Percentiles rank a stretch among this genome's conserved stretches.
These are phyloP conservation scores for Trematomus bernacchii DNA, from an alignment of 2,797 vertebrate genomes.

Conservation along the genomic window DNA sequence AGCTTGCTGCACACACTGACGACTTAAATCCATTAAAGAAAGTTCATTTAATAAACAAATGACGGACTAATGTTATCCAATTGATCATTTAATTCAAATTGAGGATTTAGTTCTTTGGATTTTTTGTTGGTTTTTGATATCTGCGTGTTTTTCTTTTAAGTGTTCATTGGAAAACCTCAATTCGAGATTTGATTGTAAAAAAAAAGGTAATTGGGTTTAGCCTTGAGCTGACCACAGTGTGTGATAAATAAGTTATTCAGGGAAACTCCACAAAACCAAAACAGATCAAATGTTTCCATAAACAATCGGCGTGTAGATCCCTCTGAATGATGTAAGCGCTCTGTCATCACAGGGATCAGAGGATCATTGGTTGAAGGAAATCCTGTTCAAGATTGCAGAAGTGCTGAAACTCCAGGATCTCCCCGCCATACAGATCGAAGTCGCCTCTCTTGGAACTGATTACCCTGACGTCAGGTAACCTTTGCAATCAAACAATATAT, in stretches of 20 bases:
- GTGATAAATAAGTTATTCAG: not conserved
- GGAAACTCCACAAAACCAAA: not conserved
- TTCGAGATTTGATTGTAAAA: too few relatives aligned
- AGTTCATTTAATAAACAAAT: too few relatives aligned
- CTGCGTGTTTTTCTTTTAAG: too few relatives aligned
- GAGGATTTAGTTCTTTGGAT: too few relatives aligned
- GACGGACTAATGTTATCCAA: too few relatives aligned
- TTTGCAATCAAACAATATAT: not conserved
- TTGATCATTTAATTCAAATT: too few relatives aligned
- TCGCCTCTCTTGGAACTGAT: slow-evolving; percentile 37
- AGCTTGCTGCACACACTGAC: too few relatives aligned
- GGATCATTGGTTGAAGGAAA: slow-evolving; percentile 63
- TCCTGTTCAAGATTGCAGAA: slow-evolving; percentile 70
- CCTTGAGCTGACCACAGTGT: not conserved
- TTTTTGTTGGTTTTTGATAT: too few relatives aligned
- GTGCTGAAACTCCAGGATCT: slow-evolving; percentile 75
- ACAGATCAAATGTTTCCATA: not conserved
- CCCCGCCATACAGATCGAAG: slow-evolving; percentile 69
- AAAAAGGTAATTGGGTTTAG: too few relatives aligned
- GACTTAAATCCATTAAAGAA: too few relatives aligned
- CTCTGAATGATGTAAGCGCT: not conserved
- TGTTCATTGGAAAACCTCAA: too few relatives aligned
- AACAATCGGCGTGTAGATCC: not conserved
- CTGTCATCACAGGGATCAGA: slow-evolving; percentile 63
- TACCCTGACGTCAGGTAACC: slow-evolving; percentile 74